phyloP scores from a whole-genome alignment of 2,113 vertebrate genomes.

The Rhinichthys klamathensis region DNA sequence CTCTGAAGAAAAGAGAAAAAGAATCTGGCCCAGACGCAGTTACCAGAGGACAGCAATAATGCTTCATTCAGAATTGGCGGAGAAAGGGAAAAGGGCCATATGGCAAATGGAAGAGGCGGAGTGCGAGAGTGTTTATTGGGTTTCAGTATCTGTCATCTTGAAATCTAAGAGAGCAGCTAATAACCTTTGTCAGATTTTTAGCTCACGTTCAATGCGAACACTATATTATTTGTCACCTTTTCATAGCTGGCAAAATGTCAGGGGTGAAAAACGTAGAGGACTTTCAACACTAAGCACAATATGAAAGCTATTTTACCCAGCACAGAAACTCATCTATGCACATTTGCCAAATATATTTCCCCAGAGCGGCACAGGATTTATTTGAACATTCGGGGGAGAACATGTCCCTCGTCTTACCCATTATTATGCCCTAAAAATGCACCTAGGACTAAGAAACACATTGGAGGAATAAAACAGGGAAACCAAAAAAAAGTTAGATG shows the following conservation, averaged over 20 bases:
- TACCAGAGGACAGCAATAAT: constrained; percentile 25
- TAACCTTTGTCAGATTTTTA: constrained; percentile 38
- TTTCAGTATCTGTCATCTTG: background rate
- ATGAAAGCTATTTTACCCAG: constrained; percentile 30
- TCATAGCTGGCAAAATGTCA: background rate
- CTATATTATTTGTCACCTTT: background rate
- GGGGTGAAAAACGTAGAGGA: background rate
- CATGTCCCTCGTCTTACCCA: background rate
- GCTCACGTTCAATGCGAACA: background rate
- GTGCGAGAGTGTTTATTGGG: background rate
- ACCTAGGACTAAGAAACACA: background rate
- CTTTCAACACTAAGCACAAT: constrained; percentile 4
- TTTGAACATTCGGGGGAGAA: background rate
- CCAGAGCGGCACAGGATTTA: background rate
- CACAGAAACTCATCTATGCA: constrained; percentile 22
- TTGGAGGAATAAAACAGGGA: background rate
- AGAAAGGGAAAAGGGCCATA: constrained; percentile 17
- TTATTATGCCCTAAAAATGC: background rate
- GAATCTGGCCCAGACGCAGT: constrained; percentile 27
- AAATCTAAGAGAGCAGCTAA: constrained; percentile 27
- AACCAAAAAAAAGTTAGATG: background rate
- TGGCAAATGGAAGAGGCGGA: constrained; percentile 27
- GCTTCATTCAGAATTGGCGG: constrained; percentile 14
- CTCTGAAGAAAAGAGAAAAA: constrained; percentile 8
- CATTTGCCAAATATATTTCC: constrained; percentile 29